Percentiles rank a stretch among this genome's conserved stretches.
Evolutionary conservation across 2,797 vertebrate species (phyloP).

Genomic region (Sorex maritimensis): DNA sequence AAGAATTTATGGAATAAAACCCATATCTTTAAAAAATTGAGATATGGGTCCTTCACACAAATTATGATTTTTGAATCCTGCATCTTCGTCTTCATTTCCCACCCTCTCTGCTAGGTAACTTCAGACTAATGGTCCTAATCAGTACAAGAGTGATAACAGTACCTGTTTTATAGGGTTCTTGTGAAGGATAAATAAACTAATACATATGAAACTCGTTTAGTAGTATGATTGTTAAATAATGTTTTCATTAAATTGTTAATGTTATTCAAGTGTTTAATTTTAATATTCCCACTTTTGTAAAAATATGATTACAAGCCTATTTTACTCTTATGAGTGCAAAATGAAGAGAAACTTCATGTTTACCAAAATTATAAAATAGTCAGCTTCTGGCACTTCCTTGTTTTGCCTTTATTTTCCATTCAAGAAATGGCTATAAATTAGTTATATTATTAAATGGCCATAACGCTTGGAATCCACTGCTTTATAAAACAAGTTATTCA

Average conservation of each 20-base stretch:
- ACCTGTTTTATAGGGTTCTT: neutral
- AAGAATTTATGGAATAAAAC: too few relatives aligned
- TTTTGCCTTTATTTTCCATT: neutral
- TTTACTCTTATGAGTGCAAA: neutral
- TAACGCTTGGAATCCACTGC: constrained; percentile 19
- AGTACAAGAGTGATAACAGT: neutral
- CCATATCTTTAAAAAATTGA: neutral
- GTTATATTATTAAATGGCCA: neutral
- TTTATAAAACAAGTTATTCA: neutral
- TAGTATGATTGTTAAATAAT: neutral
- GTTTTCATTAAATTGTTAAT: constrained; percentile 3
- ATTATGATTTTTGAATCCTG: constrained; percentile 20
- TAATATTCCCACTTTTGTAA: neutral
- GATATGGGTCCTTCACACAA: neutral
- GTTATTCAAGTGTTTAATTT: constrained; percentile 36
- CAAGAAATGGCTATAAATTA: constrained; percentile 25
- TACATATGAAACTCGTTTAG: constrained; percentile 2
- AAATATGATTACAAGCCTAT: constrained; percentile 13
- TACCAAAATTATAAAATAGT: constrained; percentile 32
- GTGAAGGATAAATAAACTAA: neutral
- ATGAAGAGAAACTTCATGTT: neutral
- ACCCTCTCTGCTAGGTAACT: neutral
- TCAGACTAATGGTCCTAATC: neutral
- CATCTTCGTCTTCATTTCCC: neutral
- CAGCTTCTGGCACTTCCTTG: neutral